Evolutionary conservation across 2,797 vertebrate species (phyloP).

Genomic region (Staurois parvus): DNA sequence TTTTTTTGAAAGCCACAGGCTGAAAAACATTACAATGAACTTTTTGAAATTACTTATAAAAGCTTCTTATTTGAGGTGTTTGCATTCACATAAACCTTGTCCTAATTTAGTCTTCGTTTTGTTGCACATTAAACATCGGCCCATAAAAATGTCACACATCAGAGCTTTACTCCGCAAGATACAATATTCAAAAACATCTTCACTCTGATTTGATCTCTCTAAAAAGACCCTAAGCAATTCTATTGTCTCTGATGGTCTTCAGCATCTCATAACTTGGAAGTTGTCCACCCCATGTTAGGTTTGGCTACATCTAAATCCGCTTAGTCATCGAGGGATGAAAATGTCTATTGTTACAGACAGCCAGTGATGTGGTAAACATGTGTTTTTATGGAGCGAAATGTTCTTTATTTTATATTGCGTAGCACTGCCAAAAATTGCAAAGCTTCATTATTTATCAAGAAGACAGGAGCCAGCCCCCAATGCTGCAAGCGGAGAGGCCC

Average conservation of each 20-base stretch:
- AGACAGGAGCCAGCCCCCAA: background rate
- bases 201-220: background rate
- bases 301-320: slow-evolving; percentile 17
- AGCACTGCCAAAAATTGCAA: slow-evolving; percentile 19
- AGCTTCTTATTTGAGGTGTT: no score
- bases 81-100: no score
- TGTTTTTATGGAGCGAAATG: slow-evolving; percentile 46
- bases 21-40: no score
- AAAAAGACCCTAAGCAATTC: background rate
- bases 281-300: background rate
- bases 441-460: slow-evolving; percentile 36
- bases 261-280: slow-evolving; percentile 26
- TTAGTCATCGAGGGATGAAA: slow-evolving; percentile 41
- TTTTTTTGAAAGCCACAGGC: no score
- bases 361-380: slow-evolving; percentile 38
- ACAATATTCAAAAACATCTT: background rate
- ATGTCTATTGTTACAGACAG: slow-evolving; percentile 33
- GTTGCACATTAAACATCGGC: no score
- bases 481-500: background rate
- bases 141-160: background rate
- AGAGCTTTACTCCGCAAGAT: background rate
- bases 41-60: no score
- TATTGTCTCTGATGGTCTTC: background rate
- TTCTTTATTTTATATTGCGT: slow-evolving; percentile 18
- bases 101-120: no score